Conservation (phyloP, 2,888 invertebrate species). For the Tipula vernalis region DNA sequence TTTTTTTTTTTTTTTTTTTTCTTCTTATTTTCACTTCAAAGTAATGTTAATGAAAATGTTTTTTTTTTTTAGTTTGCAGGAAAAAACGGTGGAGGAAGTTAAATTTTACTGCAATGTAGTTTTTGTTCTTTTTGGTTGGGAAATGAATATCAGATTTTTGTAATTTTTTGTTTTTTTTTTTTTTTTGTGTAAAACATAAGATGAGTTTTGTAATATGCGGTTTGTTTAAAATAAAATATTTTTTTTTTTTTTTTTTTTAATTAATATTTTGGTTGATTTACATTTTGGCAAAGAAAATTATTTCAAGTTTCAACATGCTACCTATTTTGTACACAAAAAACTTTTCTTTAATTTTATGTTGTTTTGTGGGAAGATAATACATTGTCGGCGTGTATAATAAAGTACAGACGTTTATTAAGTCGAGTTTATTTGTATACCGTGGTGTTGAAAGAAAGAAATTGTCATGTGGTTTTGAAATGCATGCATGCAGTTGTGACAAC, state of each 20-base stretch:
- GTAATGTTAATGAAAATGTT: neutral
- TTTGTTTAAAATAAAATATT: neutral
- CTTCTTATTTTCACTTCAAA: neutral
- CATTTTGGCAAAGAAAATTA: neutral
- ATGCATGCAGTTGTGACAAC: neutral
- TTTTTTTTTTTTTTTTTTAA: neutral
- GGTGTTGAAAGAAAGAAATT: neutral
- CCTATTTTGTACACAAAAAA: neutral
- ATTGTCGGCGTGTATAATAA: neutral
- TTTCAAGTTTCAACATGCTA: neutral
- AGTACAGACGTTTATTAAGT: neutral
- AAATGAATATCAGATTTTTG: neutral
- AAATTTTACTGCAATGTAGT: neutral
- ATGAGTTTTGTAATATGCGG: neutral
- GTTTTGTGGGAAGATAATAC: neutral
- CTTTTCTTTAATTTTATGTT: neutral
- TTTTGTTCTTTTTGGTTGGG: neutral
- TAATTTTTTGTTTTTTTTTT: neutral
- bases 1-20: neutral
- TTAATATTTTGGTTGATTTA: slow-evolving; percentile 4
- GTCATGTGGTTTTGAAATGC: neutral
- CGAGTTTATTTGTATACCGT: neutral
- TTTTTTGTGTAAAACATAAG: neutral
- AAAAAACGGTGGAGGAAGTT: neutral
- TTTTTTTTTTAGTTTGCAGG: neutral